Percentiles rank a stretch among this genome's conserved stretches.
Conservation (phyloP, 2,113 vertebrate species). For the Gadus chalcogrammus region DNA sequence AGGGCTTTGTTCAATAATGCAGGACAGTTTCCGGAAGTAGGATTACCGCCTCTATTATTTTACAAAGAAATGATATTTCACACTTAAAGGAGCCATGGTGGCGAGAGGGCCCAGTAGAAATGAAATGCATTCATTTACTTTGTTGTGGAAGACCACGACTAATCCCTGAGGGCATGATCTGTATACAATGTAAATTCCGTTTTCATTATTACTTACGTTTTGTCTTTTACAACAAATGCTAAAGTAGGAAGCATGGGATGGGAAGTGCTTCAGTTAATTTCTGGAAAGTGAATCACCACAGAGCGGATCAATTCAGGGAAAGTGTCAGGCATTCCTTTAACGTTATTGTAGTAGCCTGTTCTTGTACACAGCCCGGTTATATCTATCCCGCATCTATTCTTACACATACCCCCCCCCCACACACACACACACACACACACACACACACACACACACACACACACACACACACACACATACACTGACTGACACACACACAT, state of each 20-base stretch:
- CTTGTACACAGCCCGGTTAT: not conserved
- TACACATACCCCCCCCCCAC: not conserved
- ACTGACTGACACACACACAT: not conserved
- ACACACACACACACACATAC: not conserved
- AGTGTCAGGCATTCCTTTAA: not conserved
- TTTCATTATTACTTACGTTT: constrained; percentile 1
- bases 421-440: not conserved
- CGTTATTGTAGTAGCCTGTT: not conserved
- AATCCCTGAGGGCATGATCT: too few relatives aligned
- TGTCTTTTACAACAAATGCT: not conserved
- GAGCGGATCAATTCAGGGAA: not conserved
- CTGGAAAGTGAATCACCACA: not conserved
- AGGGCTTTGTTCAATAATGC: constrained; percentile 97
- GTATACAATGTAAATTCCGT: too few relatives aligned
- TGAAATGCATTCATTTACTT: constrained; percentile 51
- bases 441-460: not conserved
- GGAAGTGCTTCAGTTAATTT: too few relatives aligned
- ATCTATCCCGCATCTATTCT: not conserved
- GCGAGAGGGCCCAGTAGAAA: constrained; percentile 57
- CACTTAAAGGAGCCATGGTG: constrained; percentile 82
- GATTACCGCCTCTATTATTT: constrained; percentile 91
- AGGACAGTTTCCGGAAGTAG: constrained; percentile 98
- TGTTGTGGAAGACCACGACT: too few relatives aligned
- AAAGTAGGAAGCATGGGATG: too few relatives aligned
- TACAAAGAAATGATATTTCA: constrained; percentile 98